Evolutionary conservation across 1,140 invertebrate species (phyloP), one percentile per base, ranked within the genome.

Genomic region (Nymphalis io): DNA sequence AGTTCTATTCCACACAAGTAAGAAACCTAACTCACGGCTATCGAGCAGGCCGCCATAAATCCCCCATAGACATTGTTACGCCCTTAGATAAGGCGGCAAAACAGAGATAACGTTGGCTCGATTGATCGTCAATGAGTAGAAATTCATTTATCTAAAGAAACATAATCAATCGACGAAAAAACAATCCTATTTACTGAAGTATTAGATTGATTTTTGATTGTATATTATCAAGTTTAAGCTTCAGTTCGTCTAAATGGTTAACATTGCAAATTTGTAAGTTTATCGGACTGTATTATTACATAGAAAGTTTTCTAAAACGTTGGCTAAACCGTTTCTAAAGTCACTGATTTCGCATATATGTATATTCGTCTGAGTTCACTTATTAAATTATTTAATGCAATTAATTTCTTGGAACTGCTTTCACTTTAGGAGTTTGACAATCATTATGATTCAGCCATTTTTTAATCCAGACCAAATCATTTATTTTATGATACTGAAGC

Each of bases 111-210:
- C 75, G 69, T 66, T 73, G 72, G 66, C 68, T 72, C 74, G 74
- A 81, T 78, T 79, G 79, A 81, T 81, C 76, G 72, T 73, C 74
- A 78, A 81, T 76, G 77, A 81, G 72, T 72, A 74, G 74, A 73
- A 76, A 76, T 79, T 79, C 74, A 81, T 81, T 79, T 81, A 78
- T 79, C 69, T 76, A 71, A 46, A 70, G 62, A 70, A 74, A 55
- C 15, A 21, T 3, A 1, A 33, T n/a, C 21, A 39, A 12, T 60
- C 33, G 0, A 55, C 48, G 40, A n/a, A 66, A 68, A 58, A 42
- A 48, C 39, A 59, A 74, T 72, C 48, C n/a, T 76, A 69, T 55
- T 4, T 6, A 27, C 18, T 6, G 15, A 23, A 8, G 3, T 8
- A 55, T 55, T 55, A 27, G 16, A n/a, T 55, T 16, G 51, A 55